These are phyloP conservation scores for Odontamblyopus rebecca DNA, from an alignment of 2,797 vertebrate species.

Conservation along the genomic window DNA sequence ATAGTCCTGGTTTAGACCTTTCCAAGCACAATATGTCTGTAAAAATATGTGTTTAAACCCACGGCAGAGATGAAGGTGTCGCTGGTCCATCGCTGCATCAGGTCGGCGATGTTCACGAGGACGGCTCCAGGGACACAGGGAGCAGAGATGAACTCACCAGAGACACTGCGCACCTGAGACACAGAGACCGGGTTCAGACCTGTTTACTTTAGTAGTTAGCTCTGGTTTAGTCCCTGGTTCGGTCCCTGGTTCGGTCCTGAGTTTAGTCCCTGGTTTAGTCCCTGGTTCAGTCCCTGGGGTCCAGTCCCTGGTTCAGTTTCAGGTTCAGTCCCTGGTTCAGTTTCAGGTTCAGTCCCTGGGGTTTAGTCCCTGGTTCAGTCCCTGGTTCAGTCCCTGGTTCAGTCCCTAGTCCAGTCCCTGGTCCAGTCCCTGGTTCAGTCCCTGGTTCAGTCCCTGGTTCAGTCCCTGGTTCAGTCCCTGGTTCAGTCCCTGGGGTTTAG, in stretches of 20 bases:
- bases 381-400: neutral
- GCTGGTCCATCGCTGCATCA: constrained; percentile 81
- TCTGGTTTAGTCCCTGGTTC: neutral
- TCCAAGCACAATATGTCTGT: neutral
- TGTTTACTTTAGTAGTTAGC: no score
- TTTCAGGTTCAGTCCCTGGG: neutral
- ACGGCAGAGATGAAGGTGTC: constrained; percentile 74
- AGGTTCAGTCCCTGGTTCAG: neutral
- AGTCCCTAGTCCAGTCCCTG: neutral
- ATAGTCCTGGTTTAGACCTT: no score
- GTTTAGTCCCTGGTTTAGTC: neutral
- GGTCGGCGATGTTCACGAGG: constrained; percentile 76
- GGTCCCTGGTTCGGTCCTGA: neutral
- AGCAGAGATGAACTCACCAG: constrained; percentile 64
- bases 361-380: neutral
- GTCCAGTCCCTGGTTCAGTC: no score
- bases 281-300: no score
- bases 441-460: neutral
- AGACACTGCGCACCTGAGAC: constrained; percentile 60
- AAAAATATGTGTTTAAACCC: constrained; percentile 7
- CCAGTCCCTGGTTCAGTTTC: neutral
- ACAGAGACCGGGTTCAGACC: neutral
- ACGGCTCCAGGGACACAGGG: constrained; percentile 67
- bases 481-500: neutral
- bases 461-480: neutral